These are phyloP conservation scores for Suncus etruscus DNA, from an alignment of 2,113 vertebrate genomes.

Conservation along the genomic window DNA sequence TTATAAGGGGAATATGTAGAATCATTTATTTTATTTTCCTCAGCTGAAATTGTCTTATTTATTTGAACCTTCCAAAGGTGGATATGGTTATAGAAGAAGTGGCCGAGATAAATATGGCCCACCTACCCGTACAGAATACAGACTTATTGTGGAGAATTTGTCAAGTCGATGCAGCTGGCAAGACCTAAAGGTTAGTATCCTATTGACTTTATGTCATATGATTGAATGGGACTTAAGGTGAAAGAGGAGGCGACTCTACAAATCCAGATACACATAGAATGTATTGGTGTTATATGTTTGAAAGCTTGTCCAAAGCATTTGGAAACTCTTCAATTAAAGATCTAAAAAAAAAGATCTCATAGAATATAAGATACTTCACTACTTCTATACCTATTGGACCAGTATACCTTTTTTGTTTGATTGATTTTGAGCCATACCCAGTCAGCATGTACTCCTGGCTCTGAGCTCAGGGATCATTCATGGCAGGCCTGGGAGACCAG, in stretches of 20 bases:
- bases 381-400: background rate
- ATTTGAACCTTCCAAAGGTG: constrained; percentile 94
- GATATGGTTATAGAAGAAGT: constrained; percentile 96
- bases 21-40: constrained; percentile 79
- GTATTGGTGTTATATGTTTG: background rate
- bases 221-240: constrained; percentile 54
- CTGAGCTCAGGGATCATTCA: too few species aligned
- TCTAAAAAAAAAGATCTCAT: background rate
- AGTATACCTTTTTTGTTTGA: background rate
- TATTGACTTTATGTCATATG: constrained; percentile 57
- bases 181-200: constrained; percentile 94
- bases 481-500: too few species aligned
- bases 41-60: constrained; percentile 88
- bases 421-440: too few species aligned
- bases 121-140: constrained; percentile 97
- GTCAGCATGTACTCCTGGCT: too few species aligned
- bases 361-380: background rate
- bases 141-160: constrained; percentile 98
- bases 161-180: constrained; percentile 99
- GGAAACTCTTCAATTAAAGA: background rate
- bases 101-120: constrained; percentile 97
- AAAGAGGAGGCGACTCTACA: background rate
- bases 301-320: background rate
- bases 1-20: constrained; percentile 67
- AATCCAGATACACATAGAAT: background rate